A percentile compares a stretch with the other conserved stretches of the same genome.
phyloP scores from a whole-genome alignment of 2,888 invertebrate genomes.

The Hirtodrosophila alboralis region DNA sequence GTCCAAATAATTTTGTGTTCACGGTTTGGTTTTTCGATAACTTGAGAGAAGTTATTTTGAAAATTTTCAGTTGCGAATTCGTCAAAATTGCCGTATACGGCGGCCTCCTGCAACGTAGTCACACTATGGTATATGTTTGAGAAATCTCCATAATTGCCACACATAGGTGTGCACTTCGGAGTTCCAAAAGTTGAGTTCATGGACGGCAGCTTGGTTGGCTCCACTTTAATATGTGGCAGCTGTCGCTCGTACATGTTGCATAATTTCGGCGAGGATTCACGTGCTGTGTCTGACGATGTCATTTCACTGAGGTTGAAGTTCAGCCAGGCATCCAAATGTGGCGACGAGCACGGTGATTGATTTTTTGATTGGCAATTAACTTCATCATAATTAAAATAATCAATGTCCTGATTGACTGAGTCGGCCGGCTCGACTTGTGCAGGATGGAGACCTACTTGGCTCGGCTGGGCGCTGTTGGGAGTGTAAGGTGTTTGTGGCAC shows the following conservation, averaged over 20 bases:
- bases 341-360: constrained; percentile 84
- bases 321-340: constrained; percentile 84
- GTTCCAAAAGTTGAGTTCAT: constrained; percentile 83
- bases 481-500: constrained; percentile 66
- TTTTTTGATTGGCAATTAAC: constrained; percentile 84
- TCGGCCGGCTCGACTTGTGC: constrained; percentile 25
- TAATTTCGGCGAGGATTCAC: constrained; percentile 65
- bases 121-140: constrained; percentile 54
- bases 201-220: constrained; percentile 78
- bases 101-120: constrained; percentile 4
- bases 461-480: constrained; percentile 55
- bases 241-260: constrained; percentile 62
- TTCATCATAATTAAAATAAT: constrained; percentile 84
- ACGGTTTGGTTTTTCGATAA: constrained; percentile 81
- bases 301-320: constrained; percentile 78
- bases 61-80: constrained; percentile 78
- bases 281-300: constrained; percentile 21
- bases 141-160: constrained; percentile 55
- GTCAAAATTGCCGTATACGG: constrained; percentile 50
- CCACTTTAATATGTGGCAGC: constrained; percentile 29
- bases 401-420: constrained; percentile 79
- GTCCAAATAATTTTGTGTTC: constrained; percentile 84
- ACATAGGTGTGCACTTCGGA: constrained; percentile 76
- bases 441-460: constrained; percentile 1
- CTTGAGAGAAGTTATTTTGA: constrained; percentile 74